Conservation (phyloP, 2,797 vertebrate genomes). For the Numenius phaeopus region DNA sequence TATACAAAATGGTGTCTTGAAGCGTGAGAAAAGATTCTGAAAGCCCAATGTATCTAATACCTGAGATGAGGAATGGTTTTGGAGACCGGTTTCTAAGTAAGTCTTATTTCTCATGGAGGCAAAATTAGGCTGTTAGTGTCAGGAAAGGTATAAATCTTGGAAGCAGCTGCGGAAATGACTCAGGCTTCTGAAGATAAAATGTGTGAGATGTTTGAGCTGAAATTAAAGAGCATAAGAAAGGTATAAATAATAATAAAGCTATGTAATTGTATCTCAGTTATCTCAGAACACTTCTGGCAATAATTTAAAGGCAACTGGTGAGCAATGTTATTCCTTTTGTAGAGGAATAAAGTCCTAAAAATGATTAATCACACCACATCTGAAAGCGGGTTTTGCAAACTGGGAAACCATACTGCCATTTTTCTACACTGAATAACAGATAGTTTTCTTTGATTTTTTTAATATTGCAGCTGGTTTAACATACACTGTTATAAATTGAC, state of each 20-base stretch:
- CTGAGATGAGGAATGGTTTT: neutral
- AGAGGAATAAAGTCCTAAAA: neutral
- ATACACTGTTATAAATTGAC: neutral
- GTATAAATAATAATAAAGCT: constrained; percentile 27
- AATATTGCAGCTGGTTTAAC: neutral
- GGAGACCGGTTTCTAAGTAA: neutral
- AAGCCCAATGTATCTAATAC: neutral
- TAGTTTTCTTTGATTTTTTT: neutral
- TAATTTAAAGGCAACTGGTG: neutral
- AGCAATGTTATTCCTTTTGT: neutral
- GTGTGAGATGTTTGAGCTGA: neutral
- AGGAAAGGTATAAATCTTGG: neutral
- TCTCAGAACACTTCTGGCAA: neutral
- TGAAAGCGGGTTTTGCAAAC: neutral
- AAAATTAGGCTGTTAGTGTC: constrained; percentile 3
- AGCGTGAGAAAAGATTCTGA: neutral
- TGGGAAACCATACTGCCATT: neutral
- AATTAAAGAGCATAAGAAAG: neutral
- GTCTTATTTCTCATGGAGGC: neutral
- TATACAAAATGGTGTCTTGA: neutral
- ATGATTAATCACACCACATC: neutral
- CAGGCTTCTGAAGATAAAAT: neutral
- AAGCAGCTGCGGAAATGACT: constrained; percentile 1
- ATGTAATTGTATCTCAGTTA: neutral
- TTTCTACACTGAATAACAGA: neutral